phyloP scores from a whole-genome alignment of 2,113 vertebrate genomes.

The Coreoperca whiteheadi region DNA sequence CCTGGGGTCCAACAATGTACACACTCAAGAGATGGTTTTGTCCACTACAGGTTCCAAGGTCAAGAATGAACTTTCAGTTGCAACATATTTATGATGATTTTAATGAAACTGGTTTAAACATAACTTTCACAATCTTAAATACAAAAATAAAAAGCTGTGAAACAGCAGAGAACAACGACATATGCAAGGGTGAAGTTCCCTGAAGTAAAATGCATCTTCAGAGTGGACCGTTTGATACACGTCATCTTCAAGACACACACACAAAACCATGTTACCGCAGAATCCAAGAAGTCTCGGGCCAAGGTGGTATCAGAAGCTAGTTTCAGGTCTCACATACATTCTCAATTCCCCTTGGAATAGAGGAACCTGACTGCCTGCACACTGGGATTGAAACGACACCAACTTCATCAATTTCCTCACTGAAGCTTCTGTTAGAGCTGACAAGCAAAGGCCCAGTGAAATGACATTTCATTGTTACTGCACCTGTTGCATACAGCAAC shows the following conservation, averaged over 20 bases:
- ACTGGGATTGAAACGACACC: conserved; percentile 58
- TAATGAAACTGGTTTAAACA: background rate
- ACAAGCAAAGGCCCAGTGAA: background rate
- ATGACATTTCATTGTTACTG: background rate
- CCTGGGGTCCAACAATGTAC: too few relatives aligned
- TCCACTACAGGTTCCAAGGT: background rate
- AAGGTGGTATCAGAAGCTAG: conserved; percentile 72
- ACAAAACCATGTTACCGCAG: conserved; percentile 65
- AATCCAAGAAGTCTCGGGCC: conserved; percentile 71
- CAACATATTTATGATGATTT: background rate
- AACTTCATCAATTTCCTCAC: conserved; percentile 6
- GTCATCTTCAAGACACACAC: background rate
- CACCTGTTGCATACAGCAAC: conserved; percentile 36
- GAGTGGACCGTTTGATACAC: background rate
- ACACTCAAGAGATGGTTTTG: too few relatives aligned
- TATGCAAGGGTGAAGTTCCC: conserved; percentile 1
- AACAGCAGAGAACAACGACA: background rate
- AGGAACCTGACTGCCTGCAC: conserved; percentile 69
- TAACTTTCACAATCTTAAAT: background rate
- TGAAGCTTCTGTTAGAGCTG: background rate
- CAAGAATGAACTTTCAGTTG: background rate
- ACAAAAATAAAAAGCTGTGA: background rate
- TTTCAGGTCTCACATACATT: conserved; percentile 82
- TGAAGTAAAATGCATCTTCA: conserved; percentile 2
- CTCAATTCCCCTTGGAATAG: conserved; percentile 84